phyloP scores from a whole-genome alignment of 2,888 invertebrate genomes.

The Hylaea fasciaria region DNA sequence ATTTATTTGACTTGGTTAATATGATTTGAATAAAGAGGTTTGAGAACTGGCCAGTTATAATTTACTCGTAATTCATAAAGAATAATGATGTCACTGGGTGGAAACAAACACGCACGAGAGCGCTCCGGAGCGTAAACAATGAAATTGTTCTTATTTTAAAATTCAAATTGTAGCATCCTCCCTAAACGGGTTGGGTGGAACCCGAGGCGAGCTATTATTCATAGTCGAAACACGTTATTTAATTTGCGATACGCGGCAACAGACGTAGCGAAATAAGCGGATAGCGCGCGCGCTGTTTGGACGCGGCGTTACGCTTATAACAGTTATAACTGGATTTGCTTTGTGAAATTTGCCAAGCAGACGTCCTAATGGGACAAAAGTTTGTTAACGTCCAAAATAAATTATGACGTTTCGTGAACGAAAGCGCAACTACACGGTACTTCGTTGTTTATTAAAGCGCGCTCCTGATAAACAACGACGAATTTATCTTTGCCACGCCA shows the following conservation, averaged over 20 bases:
- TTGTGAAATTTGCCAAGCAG: conserved; percentile 74
- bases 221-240: conserved; percentile 76
- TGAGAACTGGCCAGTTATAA: conserved; percentile 15
- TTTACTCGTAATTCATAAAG: conserved; percentile 4
- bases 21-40: conserved; percentile 1
- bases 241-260: conserved; percentile 77
- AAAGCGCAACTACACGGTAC: conserved; percentile 53
- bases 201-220: conserved; percentile 59
- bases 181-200: conserved; percentile 48
- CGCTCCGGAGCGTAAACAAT: conserved; percentile 38
- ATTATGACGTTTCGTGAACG: conserved; percentile 62
- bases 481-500: conserved; percentile 69
- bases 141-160: conserved; percentile 59
- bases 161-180: conserved; percentile 57
- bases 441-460: conserved; percentile 61
- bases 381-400: conserved; percentile 68
- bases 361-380: conserved; percentile 70
- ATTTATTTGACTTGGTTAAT: not conserved
- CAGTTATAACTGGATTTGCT: conserved; percentile 80
- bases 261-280: conserved; percentile 74
- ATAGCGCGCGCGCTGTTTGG: conserved; percentile 68
- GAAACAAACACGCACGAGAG: conserved; percentile 35
- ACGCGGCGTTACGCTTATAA: conserved; percentile 73
- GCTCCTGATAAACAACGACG: conserved; percentile 63
- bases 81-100: conserved; percentile 31